phyloP scores from a whole-genome alignment of 1,140 invertebrate species.

The Hyphantria cunea region DNA sequence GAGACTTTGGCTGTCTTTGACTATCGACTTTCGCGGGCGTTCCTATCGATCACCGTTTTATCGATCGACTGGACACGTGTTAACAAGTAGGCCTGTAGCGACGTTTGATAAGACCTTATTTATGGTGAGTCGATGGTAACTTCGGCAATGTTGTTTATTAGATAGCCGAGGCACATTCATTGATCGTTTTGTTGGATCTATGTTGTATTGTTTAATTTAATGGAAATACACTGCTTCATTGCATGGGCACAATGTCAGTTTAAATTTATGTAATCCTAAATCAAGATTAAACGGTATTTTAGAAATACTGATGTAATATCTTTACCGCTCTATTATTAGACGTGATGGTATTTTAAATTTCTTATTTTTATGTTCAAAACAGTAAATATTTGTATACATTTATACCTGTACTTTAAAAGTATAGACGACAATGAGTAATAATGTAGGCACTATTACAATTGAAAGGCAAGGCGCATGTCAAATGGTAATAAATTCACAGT shows the following conservation, averaged over 20 bases:
- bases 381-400: too few species aligned
- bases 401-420: too few species aligned
- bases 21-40: constrained; percentile 23
- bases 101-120: constrained; percentile 42
- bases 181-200: background rate
- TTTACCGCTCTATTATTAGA: too few species aligned
- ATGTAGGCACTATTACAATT: too few species aligned
- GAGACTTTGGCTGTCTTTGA: background rate
- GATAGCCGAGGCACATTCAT: background rate
- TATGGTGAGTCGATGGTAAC: constrained; percentile 33
- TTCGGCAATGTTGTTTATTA: constrained; percentile 33
- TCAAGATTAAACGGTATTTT: background rate
- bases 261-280: background rate
- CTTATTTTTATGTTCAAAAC: too few species aligned
- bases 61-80: constrained; percentile 39
- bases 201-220: too few species aligned
- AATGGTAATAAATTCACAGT: too few species aligned
- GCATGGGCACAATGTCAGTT: too few species aligned
- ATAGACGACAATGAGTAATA: too few species aligned
- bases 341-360: too few species aligned
- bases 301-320: background rate
- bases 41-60: constrained; percentile 37
- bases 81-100: constrained; percentile 41
- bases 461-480: too few species aligned
- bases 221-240: too few species aligned